phyloP scores from a whole-genome alignment of 1,140 invertebrate species.

The Heterodera carotae region DNA sequence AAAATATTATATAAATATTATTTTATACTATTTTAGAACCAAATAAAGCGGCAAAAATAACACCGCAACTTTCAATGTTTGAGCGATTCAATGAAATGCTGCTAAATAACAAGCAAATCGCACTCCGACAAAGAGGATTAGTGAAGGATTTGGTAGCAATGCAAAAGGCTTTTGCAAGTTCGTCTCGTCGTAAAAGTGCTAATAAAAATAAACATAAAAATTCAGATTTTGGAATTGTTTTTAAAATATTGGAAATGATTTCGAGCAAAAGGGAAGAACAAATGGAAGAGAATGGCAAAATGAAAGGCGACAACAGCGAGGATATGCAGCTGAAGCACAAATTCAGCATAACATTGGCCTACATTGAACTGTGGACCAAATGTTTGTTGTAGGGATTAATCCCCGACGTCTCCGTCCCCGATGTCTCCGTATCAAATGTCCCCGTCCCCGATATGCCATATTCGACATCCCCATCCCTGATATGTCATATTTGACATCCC shows the following conservation, averaged over 20 bases:
- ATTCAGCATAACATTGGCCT: neutral
- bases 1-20: neutral
- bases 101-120: neutral
- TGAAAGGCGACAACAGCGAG: neutral
- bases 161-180: neutral
- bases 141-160: neutral
- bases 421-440: no score
- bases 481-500: no score
- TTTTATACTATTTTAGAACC: neutral
- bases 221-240: neutral
- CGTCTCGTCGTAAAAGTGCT: neutral
- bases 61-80: neutral
- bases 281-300: neutral
- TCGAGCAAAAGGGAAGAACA: neutral
- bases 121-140: neutral
- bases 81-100: neutral
- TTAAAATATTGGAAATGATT: neutral
- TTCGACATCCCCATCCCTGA: no score
- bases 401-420: no score
- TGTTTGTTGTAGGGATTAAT: no score
- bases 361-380: constrained; percentile 8
- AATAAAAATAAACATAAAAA: neutral
- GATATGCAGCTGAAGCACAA: no score
- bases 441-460: no score
- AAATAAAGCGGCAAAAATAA: neutral